These are phyloP conservation scores for Drosophila lacteicornis DNA, from an alignment of 1,140 invertebrate genomes.

Conservation along the genomic window DNA sequence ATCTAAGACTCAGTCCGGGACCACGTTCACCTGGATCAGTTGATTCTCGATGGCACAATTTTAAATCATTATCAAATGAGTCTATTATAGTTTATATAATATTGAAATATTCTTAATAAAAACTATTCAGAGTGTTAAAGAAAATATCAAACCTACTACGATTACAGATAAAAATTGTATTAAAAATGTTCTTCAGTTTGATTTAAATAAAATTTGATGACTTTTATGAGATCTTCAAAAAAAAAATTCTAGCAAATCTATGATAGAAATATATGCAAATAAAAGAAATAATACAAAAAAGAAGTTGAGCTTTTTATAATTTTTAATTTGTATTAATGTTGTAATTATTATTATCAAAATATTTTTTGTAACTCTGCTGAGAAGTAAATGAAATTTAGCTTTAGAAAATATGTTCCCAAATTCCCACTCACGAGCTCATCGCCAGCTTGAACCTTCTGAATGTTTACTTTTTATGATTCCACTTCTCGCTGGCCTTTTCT, in stretches of 20 bases:
- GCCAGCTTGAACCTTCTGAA: constrained; percentile 1
- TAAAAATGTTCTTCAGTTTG: too few relatives aligned
- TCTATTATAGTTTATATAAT: too few relatives aligned
- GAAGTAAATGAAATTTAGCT: not conserved
- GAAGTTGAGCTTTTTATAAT: not conserved
- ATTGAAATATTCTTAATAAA: not conserved
- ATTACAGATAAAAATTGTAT: not conserved
- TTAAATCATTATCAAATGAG: not conserved
- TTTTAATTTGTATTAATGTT: not conserved
- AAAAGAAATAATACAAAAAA: not conserved
- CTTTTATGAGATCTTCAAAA: too few relatives aligned
- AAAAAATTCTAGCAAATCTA: too few relatives aligned
- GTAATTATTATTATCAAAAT: not conserved
- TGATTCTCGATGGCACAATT: not conserved
- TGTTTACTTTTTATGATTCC: constrained; percentile 45
- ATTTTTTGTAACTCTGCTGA: too few relatives aligned
- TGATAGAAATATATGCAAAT: not conserved
- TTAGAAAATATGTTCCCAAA: not conserved
- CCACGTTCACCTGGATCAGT: not conserved
- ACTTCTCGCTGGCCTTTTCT: constrained; percentile 37
- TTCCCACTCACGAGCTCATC: constrained; percentile 30
- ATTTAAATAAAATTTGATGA: too few relatives aligned
- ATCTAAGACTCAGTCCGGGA: too few relatives aligned
- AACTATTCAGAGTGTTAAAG: not conserved
- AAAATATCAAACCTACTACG: not conserved